Percentiles rank a stretch among this genome's conserved stretches.
These are phyloP conservation scores for Anoplopoma fimbria DNA, from an alignment of 2,113 vertebrate species.

Conservation along the genomic window DNA sequence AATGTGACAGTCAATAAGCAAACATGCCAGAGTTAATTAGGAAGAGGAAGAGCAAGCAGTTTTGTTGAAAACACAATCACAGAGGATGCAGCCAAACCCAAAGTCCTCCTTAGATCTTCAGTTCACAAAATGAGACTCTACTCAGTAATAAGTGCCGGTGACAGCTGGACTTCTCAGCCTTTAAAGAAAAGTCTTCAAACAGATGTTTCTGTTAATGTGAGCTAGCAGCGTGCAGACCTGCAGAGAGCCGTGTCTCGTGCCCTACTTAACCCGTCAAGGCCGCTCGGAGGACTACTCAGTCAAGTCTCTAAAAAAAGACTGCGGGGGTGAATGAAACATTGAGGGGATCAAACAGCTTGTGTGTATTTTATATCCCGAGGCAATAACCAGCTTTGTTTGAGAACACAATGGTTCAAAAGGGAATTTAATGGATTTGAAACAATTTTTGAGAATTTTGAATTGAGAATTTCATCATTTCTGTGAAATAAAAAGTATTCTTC, in stretches of 20 bases:
- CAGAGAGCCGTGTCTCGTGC: constrained; percentile 43
- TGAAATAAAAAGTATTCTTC: background rate
- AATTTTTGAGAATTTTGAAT: background rate
- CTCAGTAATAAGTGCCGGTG: constrained; percentile 19
- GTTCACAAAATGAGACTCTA: constrained; percentile 26
- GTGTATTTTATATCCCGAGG: constrained; percentile 40
- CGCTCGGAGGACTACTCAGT: constrained; percentile 63
- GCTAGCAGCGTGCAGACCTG: constrained; percentile 51
- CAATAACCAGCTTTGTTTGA: constrained; percentile 9
- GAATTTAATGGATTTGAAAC: background rate
- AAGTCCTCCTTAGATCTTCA: constrained; percentile 18
- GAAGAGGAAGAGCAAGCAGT: background rate
- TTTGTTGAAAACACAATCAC: constrained; percentile 9
- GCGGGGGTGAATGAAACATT: constrained; percentile 56
- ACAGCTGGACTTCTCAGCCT: constrained; percentile 58
- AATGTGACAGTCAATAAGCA: constrained; percentile 47
- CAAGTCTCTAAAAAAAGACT: constrained; percentile 51
- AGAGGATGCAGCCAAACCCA: background rate
- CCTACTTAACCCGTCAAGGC: constrained; percentile 69
- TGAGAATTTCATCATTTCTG: background rate
- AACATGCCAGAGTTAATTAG: constrained; percentile 44
- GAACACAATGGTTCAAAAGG: background rate
- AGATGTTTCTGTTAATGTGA: constrained; percentile 72
- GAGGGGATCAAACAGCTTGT: constrained; percentile 19
- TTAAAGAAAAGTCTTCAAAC: constrained; percentile 58